Base-by-base conservation (phyloP, 2,113 vertebrate species). In the Limanda limanda region DNA sequence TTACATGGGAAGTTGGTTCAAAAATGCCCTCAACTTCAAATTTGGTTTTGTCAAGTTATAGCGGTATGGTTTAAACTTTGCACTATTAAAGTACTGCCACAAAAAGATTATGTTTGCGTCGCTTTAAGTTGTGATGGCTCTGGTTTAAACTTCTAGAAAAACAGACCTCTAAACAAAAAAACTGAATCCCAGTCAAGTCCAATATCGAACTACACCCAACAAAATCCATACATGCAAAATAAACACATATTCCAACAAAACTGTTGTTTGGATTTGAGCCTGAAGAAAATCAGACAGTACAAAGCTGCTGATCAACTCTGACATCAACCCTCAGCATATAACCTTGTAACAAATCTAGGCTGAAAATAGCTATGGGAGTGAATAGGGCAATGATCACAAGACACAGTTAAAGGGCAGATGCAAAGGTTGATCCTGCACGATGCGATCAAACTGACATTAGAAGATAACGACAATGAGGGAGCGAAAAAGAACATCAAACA, bases 331-430 rank as follows among this genome's bases (percentile, higher is more conserved):
- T 48, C 37, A 42, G 20, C 58, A 67, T 54, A n/a, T 52, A 15
- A 20, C 17, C 7, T 14, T 64, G 51, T 21, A 15, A 61, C 2
- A 58, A 42, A 42, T 25, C 6, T 21, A 6, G 27, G 24, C 54
- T 51, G 45, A 61, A 82, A 72, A 81, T 47, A 59, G 23, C 14
- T 17, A 13, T 18, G 4, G 12, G 35, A 35, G 21, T 69, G 61
- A 75, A 86, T 69, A 71, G 61, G 64, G 18, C 67, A 77, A 55
- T 74, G 59, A 84, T 79, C 82, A 84, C 35, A 78, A 71, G 79
- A 72, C 69, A 54, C 15, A 64, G 42, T 71, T 71, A 74, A 77
- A 75, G 68, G 20, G 25, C 37, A 71, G 40, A 85, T 71, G 31
- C 57, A 78, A 70, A 60, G 82, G 68, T 56, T 79, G 58, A 83